These are phyloP conservation scores for Thomomys bottae DNA, from an alignment of 2,113 vertebrate genomes.

Conservation along the genomic window DNA sequence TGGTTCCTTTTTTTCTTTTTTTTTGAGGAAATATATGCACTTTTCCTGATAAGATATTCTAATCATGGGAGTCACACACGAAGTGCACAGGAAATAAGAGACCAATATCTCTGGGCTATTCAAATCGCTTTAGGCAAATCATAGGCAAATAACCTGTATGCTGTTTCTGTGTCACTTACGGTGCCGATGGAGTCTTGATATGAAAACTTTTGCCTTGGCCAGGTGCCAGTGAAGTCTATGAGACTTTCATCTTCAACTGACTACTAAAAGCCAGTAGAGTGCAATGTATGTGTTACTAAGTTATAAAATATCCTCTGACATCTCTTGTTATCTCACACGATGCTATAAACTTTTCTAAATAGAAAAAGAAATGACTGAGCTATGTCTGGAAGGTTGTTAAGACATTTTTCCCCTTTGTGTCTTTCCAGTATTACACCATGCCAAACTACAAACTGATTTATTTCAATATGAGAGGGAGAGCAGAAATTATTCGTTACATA, in stretches of 20 bases:
- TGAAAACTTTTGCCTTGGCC: neutral
- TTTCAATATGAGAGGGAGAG: slow-evolving; percentile 88
- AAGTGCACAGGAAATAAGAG: neutral
- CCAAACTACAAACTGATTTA: slow-evolving; percentile 87
- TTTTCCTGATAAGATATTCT: neutral
- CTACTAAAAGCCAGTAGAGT: too few species aligned
- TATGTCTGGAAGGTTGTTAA: neutral
- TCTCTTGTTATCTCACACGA: slow-evolving; percentile 26
- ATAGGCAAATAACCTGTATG: neutral
- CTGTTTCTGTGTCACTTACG: neutral
- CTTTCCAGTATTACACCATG: slow-evolving; percentile 80
- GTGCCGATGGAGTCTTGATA: neutral
- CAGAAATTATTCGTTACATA: slow-evolving; percentile 88
- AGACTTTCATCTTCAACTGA: too few species aligned
- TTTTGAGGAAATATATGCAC: neutral
- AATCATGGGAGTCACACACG: neutral
- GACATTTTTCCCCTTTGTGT: slow-evolving; percentile 5
- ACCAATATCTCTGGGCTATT: neutral
- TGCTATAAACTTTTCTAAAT: neutral
- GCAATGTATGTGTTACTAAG: neutral
- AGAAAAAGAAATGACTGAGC: slow-evolving; percentile 13
- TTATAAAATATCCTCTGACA: slow-evolving; percentile 47
- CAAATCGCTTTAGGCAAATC: neutral
- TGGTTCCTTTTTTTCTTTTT: neutral
- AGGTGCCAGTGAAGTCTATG: too few species aligned